Evolutionary conservation across 1,140 invertebrate species (phyloP).

Genomic region (Penaeus chinensis): DNA sequence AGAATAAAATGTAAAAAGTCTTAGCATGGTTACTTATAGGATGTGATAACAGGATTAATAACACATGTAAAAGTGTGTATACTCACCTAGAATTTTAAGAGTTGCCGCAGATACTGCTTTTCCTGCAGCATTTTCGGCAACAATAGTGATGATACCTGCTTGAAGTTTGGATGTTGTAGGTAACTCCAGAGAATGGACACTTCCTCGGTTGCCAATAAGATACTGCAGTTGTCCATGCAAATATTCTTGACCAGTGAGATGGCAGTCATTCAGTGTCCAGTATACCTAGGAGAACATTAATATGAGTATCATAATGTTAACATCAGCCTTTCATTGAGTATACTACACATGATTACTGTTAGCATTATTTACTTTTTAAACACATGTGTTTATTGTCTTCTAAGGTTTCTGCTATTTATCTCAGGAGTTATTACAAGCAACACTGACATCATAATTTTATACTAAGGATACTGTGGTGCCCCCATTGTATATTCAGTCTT

Average conservation of each 20-base stretch:
- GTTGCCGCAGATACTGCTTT: constrained; percentile 77
- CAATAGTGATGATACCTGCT: constrained; percentile 78
- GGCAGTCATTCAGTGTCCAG: constrained; percentile 80
- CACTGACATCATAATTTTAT: too few species aligned
- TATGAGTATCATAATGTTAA: neutral
- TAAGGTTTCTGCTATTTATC: neutral
- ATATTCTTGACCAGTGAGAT: constrained; percentile 60
- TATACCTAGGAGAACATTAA: constrained; percentile 71
- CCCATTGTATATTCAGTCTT: too few species aligned
- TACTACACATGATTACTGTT: constrained; percentile 1
- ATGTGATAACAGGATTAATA: neutral
- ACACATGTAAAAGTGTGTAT: constrained; percentile 1
- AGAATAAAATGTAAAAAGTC: too few species aligned
- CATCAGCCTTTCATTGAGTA: too few species aligned
- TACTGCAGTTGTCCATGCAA: constrained; percentile 59
- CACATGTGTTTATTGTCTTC: neutral
- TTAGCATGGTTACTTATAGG: too few species aligned
- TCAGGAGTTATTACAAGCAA: neutral
- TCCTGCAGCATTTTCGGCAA: constrained; percentile 81
- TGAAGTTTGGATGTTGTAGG: constrained; percentile 65
- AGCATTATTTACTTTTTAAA: neutral
- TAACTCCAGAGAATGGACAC: constrained; percentile 52
- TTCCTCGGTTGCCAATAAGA: constrained; percentile 41
- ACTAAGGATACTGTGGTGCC: too few species aligned
- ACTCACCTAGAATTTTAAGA: constrained; percentile 72